Base-by-base conservation (phyloP, 2,797 vertebrate genomes). In the Melanogrammus aeglefinus region DNA sequence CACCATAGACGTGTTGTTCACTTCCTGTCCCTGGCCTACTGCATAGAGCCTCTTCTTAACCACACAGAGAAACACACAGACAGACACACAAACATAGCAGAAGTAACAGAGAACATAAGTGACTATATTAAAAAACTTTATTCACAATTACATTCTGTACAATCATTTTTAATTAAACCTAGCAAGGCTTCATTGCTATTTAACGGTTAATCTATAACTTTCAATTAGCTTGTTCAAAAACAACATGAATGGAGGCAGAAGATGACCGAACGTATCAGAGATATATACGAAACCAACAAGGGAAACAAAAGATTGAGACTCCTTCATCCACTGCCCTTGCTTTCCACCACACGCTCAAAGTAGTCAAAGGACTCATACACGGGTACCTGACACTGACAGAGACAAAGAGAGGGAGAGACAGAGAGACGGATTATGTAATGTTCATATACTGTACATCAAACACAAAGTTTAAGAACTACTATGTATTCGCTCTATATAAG, bases 321-420 rank as follows among this genome's bases (percentile, higher is more conserved):
- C 31, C 31, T 31, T 31, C 31, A 31, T 31, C 31, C 31, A 31
- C 31, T 2, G 31, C 31, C 31, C 31, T 31, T 31, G 31, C 31
- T 31, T 31, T 31, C 31, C 31, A 31, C 31, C 31, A 31, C 31
- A 31, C 31, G 1, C 31, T 31, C 31, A 31, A 31, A 31, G 31
- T 31, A 31, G 31, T 31, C 31, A 0, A 86, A 31, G 71, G 90
- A 89, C n/a, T 91, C 91, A 6, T 92, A 92, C 75, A 91, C 38
- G 0, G 72, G 44, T 1, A 92, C 91, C 76, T 92, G 85, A 31
- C 86, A 86, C 92, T 92, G 82, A 75, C 82, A 14, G 75, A 13
- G 75, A n/a, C 38, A 0, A 14, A 13, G 16, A 76, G 18, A 14
- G 44, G 51, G 29, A 76, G 18, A 70, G 5, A 29, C 16, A 47